Conservation (phyloP, 2,888 invertebrate species). For the Ferrisia virgata region DNA sequence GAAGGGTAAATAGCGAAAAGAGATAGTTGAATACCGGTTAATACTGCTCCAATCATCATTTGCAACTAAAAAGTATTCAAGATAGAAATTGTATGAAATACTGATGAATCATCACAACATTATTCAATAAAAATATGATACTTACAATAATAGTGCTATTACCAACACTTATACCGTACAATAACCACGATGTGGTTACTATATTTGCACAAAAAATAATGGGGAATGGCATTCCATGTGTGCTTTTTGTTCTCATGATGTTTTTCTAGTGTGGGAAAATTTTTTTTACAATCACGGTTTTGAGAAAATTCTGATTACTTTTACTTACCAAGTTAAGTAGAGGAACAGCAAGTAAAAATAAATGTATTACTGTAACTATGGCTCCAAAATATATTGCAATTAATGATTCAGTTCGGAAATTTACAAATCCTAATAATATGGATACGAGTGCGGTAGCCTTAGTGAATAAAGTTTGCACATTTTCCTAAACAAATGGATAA, state of each 20-base stretch:
- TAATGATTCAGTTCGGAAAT: constrained; percentile 24
- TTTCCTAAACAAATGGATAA: background rate
- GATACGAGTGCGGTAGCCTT: constrained; percentile 23
- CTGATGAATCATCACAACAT: too few relatives aligned
- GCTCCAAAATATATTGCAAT: constrained; percentile 16
- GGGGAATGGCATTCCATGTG: constrained; percentile 41
- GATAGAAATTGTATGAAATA: background rate
- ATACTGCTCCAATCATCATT: constrained; percentile 26
- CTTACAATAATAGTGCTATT: constrained; percentile 32
- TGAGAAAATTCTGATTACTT: too few relatives aligned
- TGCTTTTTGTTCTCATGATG: constrained; percentile 26
- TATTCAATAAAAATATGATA: background rate
- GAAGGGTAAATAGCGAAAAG: constrained; percentile 34
- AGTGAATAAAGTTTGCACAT: background rate
- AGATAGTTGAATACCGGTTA: constrained; percentile 36
- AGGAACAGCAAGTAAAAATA: constrained; percentile 28
- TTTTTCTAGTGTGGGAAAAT: constrained; percentile 1
- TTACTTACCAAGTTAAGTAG: constrained; percentile 27
- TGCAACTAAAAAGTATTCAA: constrained; percentile 3
- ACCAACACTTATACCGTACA: constrained; percentile 34
- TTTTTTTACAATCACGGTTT: background rate
- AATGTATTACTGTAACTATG: constrained; percentile 25
- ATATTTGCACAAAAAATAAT: constrained; percentile 40
- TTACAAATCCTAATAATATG: constrained; percentile 30
- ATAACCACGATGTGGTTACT: constrained; percentile 25